Evolutionary conservation across 2,113 vertebrate species (phyloP), one percentile per base, ranked within the genome.

Genomic region (Pelecanoides urinatrix): DNA sequence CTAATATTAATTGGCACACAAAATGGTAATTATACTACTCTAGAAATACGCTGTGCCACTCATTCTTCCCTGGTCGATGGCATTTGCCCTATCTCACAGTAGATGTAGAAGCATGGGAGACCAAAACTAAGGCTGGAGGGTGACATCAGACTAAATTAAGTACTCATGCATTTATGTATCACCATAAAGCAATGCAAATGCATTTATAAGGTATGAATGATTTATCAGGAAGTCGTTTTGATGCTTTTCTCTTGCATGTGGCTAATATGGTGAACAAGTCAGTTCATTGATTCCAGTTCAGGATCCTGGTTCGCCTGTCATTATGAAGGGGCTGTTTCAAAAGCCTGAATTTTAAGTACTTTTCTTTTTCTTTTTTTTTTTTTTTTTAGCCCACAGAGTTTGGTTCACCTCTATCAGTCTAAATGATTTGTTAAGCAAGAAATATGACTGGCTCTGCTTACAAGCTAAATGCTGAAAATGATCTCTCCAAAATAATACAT

Each of bases 111-210:
- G 38, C 45, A 78, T 52, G 36, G 20, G 26, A 86, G 67, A 85
- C 88, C n/a, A 7, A 5, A 21, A 68, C 59, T 59, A 72, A 78
- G 62, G 75, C 68, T 90, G 25, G 45, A 74, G 65, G 95, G 50
- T 98, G 96, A 98, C 92, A 96, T 98, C 98, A 98, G 96, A 97
- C 67, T 98, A 96, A 97, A 98, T 97, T 97, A 98, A 96, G 40
- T 45, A 66, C 62, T 97, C 94, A 97, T 97, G 74, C 85, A 97
- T 98, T 97, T 96, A 97, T 98, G 94, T 88, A 97, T 94, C 88
- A 94, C 76, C 82, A 92, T 58, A 95, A 94, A 96, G 92, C 3
- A 2, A 91, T 70, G 94, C 14, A 50, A 94, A 91, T 74, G 74
- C 74, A 84, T 94, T 94, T 94, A 96, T 78, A 93, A 96, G 26